Percentiles rank a stretch among this genome's conserved stretches.
phyloP scores from a whole-genome alignment of 2,113 vertebrate species.

The Mungos mungo region DNA sequence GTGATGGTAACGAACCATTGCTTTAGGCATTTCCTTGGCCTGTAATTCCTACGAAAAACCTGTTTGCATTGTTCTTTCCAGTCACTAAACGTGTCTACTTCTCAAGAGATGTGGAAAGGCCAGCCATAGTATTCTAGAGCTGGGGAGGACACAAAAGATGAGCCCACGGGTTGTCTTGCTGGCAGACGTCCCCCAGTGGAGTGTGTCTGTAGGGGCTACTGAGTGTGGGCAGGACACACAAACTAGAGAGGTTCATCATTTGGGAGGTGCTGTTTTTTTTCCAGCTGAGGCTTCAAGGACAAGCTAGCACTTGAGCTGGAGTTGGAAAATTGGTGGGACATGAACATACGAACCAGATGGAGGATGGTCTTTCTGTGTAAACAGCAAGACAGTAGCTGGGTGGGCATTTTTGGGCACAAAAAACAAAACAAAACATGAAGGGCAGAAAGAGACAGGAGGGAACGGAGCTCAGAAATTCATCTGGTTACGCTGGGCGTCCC shows the following conservation, averaged over 20 bases:
- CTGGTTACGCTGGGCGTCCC: not conserved
- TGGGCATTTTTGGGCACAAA: not conserved
- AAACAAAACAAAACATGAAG: not conserved
- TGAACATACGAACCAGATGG: not conserved
- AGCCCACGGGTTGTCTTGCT: not conserved
- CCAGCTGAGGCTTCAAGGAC: not conserved
- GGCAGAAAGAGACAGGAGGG: not conserved
- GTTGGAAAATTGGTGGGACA: not conserved
- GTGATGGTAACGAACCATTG: not conserved
- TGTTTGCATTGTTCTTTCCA: not conserved
- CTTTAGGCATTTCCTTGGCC: not conserved
- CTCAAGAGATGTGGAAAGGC: not conserved
- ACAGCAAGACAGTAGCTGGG: not conserved
- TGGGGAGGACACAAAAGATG: not conserved
- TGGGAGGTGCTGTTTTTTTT: not conserved
- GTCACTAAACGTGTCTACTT: not conserved
- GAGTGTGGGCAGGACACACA: not conserved
- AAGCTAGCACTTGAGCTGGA: not conserved
- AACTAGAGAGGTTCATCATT: not conserved
- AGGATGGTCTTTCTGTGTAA: not conserved
- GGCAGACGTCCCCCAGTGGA: not conserved
- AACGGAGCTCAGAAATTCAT: not conserved
- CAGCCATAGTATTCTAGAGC: not conserved
- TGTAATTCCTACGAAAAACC: not conserved
- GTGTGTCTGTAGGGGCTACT: rapidly evolving